Conservation (phyloP, 2,113 vertebrate genomes). For the Fulmarus glacialis region DNA sequence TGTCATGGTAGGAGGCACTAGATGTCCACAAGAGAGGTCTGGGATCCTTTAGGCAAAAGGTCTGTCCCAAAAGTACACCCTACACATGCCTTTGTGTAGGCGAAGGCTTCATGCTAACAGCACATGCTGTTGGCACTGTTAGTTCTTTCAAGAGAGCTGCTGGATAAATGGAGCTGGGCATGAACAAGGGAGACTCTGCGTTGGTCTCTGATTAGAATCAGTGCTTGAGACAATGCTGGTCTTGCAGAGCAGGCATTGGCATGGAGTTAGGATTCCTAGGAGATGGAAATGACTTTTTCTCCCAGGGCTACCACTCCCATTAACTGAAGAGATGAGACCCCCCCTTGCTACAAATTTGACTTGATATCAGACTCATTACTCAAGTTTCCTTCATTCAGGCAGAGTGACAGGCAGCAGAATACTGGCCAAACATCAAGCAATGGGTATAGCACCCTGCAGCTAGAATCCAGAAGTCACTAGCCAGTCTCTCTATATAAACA, state of each 20-base stretch:
- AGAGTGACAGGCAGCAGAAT: slow-evolving; percentile 1
- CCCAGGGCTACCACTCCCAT: slow-evolving; percentile 24
- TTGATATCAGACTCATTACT: slow-evolving; percentile 35
- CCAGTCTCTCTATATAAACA: not conserved
- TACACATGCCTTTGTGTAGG: not conserved
- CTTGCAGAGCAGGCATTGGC: not conserved
- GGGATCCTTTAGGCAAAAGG: not conserved
- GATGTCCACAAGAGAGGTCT: not conserved
- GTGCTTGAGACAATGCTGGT: slow-evolving; percentile 47
- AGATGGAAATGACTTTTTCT: slow-evolving; percentile 34
- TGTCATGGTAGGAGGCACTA: not conserved
- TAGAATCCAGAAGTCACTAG: not conserved
- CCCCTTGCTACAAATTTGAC: not conserved
- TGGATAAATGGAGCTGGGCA: not conserved
- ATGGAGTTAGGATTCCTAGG: slow-evolving; percentile 16
- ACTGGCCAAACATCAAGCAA: not conserved
- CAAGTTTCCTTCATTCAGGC: slow-evolving; percentile 17
- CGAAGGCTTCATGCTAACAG: not conserved
- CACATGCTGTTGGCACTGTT: not conserved
- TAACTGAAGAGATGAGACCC: not conserved
- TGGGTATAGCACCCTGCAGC: not conserved
- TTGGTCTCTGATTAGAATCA: slow-evolving; percentile 58
- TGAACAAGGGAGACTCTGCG: not conserved
- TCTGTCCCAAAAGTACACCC: not conserved
- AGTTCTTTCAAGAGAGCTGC: not conserved